Evolutionary conservation across 1,140 invertebrate species (phyloP).

Genomic region (Pseudomyrmex dendroicus): DNA sequence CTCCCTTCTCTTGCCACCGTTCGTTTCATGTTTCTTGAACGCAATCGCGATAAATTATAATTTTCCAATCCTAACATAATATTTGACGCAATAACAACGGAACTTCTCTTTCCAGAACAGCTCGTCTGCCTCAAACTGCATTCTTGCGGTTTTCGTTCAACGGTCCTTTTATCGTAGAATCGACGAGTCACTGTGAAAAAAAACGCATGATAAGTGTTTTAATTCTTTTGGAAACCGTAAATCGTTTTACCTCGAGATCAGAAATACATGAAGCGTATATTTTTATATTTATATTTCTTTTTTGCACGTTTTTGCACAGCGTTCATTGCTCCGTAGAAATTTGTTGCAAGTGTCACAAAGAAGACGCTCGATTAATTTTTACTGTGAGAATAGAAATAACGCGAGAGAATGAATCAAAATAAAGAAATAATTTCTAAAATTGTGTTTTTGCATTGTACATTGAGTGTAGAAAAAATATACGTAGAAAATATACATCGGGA

Average conservation of each 20-base stretch:
- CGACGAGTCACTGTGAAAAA: background rate
- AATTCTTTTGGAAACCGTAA: conserved; percentile 11
- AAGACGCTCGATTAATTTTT: conserved; percentile 17
- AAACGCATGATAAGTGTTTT: background rate
- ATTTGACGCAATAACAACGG: conserved; percentile 3
- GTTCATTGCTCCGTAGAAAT: background rate
- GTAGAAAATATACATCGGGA: no score
- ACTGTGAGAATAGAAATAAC: no score
- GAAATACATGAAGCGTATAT: conserved; percentile 2
- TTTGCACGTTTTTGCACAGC: background rate
- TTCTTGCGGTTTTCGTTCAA: conserved; percentile 29
- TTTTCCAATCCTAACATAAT: background rate
- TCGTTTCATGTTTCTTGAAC: background rate
- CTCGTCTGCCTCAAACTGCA: background rate
- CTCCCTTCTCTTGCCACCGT: no score
- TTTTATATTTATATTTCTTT: conserved; percentile 16
- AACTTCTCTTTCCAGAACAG: background rate
- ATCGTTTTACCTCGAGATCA: background rate
- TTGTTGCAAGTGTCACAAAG: background rate
- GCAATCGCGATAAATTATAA: background rate
- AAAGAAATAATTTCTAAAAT: background rate
- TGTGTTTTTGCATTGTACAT: conserved; percentile 1
- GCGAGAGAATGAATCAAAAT: background rate
- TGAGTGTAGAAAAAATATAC: background rate
- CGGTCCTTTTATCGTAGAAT: conserved; percentile 4